Evolutionary conservation across 2,797 vertebrate genomes (phyloP), one percentile per base, ranked within the genome.

Genomic region (Sebastes dallii): DNA sequence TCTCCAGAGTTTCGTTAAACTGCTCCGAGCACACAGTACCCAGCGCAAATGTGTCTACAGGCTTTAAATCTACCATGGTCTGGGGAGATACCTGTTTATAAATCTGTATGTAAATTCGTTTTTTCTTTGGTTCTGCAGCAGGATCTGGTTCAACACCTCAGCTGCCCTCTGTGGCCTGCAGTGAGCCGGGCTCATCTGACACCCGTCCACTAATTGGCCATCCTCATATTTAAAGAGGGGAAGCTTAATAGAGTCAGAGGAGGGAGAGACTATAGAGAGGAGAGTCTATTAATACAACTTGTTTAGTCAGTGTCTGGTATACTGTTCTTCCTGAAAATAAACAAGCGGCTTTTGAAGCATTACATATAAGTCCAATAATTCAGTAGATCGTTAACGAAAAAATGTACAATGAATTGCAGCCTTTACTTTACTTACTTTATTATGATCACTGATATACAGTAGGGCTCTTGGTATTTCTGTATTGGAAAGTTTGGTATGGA

Each of bases 161-260:
- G 61, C 72, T 71, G 76, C 66, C 30, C 30, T 77, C 56, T 9
- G 39, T 22, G 58, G 71, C 69, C 83, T 81, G 73, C 84, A 80
- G 82, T 79, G 88, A 89, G 58, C 67, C 24, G 3, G 71, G 59
- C 81, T 72, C 66, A 83, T 88, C 81, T 65, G 77, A 83, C 86
- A 75, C 61, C 16, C 30, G 80, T 69, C 80, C 76, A 73, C 86
- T 91, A 89, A 91, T 91, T 91, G 82, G 80, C 75, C 69, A 14
- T 67, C 22, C 16, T 69, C 46, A 66, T 73, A 60, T 78, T 75
- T 76, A 73, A 60, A 80, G 66, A 34, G 24, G 20, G 42, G 36
- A 75, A 72, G 16, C 90, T 90, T 88, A 92, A 89, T 39, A 36
- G 16, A 83, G 73, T 55, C 71, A 72, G 76, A 81, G 14, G 65